These are phyloP conservation scores for Drosophila rellima DNA, from an alignment of 2,888 invertebrate genomes.

Conservation along the genomic window DNA sequence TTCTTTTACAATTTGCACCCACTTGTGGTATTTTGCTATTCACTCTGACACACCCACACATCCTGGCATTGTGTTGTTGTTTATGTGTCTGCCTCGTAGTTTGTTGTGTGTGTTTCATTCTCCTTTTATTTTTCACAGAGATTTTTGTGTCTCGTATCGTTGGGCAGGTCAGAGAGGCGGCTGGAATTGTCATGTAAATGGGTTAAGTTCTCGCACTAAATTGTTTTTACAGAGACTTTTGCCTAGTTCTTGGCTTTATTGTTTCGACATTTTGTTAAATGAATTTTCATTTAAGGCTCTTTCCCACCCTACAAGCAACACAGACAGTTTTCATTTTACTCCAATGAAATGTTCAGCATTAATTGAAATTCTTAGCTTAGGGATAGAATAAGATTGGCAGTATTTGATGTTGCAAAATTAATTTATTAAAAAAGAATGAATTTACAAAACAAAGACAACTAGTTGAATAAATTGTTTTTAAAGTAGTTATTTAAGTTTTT, in stretches of 20 bases:
- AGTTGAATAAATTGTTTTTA: not conserved
- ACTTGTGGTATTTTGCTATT: conserved; percentile 59
- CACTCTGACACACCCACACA: conserved; percentile 25
- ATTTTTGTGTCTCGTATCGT: conserved; percentile 34
- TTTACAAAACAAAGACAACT: not conserved
- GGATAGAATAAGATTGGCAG: conserved; percentile 31
- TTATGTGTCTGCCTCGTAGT: conserved; percentile 25
- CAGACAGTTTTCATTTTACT: conserved; percentile 12
- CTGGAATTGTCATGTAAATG: conserved; percentile 75
- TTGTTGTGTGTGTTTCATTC: conserved; percentile 23
- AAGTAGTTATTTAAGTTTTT: not conserved
- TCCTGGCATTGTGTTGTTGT: conserved; percentile 17
- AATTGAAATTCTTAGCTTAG: conserved; percentile 28
- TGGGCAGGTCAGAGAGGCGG: conserved; percentile 9
- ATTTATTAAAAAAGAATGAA: conserved; percentile 8
- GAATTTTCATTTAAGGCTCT: conserved; percentile 50
- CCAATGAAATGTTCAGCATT: conserved; percentile 5
- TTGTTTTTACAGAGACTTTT: conserved; percentile 53
- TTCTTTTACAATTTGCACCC: conserved; percentile 43
- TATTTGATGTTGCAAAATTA: conserved; percentile 17
- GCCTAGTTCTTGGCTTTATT: conserved; percentile 50
- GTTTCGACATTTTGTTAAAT: conserved; percentile 51
- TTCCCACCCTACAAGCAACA: not conserved
- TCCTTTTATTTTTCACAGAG: conserved; percentile 23
- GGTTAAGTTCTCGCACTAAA: conserved; percentile 75